A percentile compares a stretch with the other conserved stretches of the same genome.
Conservation (phyloP, 2,797 vertebrate species). For the Liparis tanakae region DNA sequence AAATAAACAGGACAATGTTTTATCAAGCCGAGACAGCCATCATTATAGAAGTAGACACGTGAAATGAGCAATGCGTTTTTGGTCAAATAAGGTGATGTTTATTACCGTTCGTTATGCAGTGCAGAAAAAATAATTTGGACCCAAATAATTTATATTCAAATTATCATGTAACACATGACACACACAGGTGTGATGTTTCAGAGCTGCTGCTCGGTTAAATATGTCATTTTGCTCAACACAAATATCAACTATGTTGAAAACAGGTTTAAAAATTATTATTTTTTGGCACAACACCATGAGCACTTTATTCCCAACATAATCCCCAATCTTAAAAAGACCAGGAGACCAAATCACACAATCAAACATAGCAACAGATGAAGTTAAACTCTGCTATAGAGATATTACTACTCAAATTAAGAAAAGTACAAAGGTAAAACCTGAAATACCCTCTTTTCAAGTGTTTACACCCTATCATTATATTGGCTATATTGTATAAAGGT, state of each 20-base stretch:
- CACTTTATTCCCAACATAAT: background rate
- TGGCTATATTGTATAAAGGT: too few relatives aligned
- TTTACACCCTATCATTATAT: too few relatives aligned
- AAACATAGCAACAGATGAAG: background rate
- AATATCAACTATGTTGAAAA: slow-evolving; percentile 6
- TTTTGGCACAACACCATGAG: background rate
- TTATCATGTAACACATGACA: slow-evolving; percentile 9
- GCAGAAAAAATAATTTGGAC: background rate
- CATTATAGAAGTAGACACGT: background rate
- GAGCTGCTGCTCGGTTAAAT: slow-evolving; percentile 8
- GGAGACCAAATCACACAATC: background rate
- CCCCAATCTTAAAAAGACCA: background rate
- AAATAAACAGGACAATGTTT: slow-evolving; percentile 26
- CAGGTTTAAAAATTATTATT: slow-evolving; percentile 3
- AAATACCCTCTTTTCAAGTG: too few relatives aligned
- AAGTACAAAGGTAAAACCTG: too few relatives aligned
- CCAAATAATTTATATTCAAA: slow-evolving; percentile 26
- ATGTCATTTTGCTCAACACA: slow-evolving; percentile 2
- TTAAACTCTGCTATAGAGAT: too few relatives aligned
- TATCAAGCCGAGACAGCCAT: slow-evolving; percentile 3
- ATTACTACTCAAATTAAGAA: too few relatives aligned
- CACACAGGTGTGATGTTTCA: slow-evolving; percentile 16
- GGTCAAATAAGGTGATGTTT: background rate
- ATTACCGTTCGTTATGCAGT: background rate
- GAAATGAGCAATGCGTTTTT: background rate